These are phyloP conservation scores for Ennomos quercinarius DNA, from an alignment of 2,888 invertebrate genomes.

Conservation along the genomic window DNA sequence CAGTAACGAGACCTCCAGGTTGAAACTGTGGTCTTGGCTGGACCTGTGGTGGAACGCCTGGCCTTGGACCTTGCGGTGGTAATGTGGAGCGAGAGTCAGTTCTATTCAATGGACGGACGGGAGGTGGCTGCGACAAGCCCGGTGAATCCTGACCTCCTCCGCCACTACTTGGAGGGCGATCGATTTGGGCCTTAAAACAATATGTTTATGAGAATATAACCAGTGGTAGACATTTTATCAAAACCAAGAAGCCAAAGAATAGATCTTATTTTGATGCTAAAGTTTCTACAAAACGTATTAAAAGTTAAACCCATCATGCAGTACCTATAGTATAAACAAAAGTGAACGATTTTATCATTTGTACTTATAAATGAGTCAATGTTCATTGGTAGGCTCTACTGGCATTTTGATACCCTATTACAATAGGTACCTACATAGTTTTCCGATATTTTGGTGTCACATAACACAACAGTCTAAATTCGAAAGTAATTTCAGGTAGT, in stretches of 20 bases:
- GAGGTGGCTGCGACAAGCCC: conserved; percentile 58
- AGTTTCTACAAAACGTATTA: conserved; percentile 24
- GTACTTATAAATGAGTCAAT: too few relatives aligned
- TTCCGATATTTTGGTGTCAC: conserved; percentile 8
- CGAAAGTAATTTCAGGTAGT: conserved; percentile 26
- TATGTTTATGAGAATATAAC: conserved; percentile 5
- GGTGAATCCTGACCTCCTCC: conserved; percentile 57
- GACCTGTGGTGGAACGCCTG: conserved; percentile 56
- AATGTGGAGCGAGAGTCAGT: conserved; percentile 74
- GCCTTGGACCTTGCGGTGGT: conserved; percentile 63
- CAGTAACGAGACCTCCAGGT: conserved; percentile 74
- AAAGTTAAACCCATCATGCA: conserved; percentile 28
- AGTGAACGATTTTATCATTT: conserved; percentile 18
- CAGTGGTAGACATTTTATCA: not conserved
- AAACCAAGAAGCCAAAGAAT: conserved; percentile 10
- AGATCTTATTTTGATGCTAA: conserved; percentile 11
- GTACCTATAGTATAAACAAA: conserved; percentile 15
- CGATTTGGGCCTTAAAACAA: conserved; percentile 69
- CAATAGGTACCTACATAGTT: not conserved
- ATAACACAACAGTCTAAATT: not conserved
- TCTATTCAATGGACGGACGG: conserved; percentile 69
- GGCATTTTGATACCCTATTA: too few relatives aligned
- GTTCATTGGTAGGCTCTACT: too few relatives aligned
- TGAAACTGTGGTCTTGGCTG: conserved; percentile 76
- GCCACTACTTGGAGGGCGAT: conserved; percentile 66